Evolutionary conservation across 2,888 invertebrate species (phyloP).

Genomic region (Thecocarcelia acutangulata): DNA sequence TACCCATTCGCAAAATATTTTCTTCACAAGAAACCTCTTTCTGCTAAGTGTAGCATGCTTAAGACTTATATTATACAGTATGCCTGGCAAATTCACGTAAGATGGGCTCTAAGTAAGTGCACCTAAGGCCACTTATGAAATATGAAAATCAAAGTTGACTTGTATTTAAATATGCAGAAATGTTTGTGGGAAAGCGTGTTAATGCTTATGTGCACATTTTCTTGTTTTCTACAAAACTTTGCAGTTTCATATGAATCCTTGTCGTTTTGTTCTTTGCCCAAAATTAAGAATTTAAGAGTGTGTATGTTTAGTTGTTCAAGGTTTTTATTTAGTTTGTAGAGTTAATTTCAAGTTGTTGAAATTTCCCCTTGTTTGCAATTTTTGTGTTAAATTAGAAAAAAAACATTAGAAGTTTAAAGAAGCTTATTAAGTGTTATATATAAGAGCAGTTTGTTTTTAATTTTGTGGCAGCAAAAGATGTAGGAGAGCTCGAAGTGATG

Average conservation of each 20-base stretch:
- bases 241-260: background rate
- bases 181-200: conserved; percentile 9
- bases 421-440: conserved; percentile 47
- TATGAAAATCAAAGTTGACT: conserved; percentile 79
- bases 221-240: conserved; percentile 51
- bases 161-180: conserved; percentile 70
- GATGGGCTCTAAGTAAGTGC: conserved; percentile 78
- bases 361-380: conserved; percentile 30
- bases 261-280: background rate
- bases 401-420: conserved; percentile 38
- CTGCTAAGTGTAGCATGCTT: conserved; percentile 36
- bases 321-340: conserved; percentile 48
- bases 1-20: no score
- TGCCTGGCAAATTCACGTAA: conserved; percentile 34
- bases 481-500: no score
- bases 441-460: background rate
- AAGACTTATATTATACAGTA: background rate
- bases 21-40: no score
- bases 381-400: conserved; percentile 37
- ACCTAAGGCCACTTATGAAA: conserved; percentile 79
- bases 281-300: conserved; percentile 1
- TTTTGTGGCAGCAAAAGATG: background rate
- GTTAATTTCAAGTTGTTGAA: conserved; percentile 60
- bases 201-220: background rate
- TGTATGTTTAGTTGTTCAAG: conserved; percentile 9